phyloP scores from a whole-genome alignment of 2,113 vertebrate genomes.

The Solea solea region DNA sequence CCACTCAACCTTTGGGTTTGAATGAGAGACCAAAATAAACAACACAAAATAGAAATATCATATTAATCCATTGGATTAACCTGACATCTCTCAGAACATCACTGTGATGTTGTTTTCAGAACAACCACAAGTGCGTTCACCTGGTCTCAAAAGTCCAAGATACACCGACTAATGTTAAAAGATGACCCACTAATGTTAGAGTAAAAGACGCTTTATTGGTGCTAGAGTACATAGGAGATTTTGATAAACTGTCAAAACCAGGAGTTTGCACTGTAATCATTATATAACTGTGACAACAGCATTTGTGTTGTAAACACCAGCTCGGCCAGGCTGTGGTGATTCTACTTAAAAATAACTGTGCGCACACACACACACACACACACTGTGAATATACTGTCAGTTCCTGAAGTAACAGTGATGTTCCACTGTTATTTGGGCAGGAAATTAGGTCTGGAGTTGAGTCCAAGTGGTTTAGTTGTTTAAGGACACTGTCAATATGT shows the following conservation, averaged over 20 bases:
- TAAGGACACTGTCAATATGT: not conserved
- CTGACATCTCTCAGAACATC: too few relatives aligned
- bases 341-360: not conserved
- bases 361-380: not conserved
- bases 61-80: too few relatives aligned
- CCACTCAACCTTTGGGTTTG: too few relatives aligned
- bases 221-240: too few relatives aligned
- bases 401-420: not conserved
- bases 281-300: not conserved
- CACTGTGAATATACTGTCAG: not conserved
- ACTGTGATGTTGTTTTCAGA: too few relatives aligned
- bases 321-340: not conserved
- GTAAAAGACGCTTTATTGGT: too few relatives aligned
- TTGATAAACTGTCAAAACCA: not conserved
- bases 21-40: too few relatives aligned
- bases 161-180: too few relatives aligned
- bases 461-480: not conserved
- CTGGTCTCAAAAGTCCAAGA: too few relatives aligned
- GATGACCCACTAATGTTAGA: too few relatives aligned
- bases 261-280: not conserved
- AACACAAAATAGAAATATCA: too few relatives aligned
- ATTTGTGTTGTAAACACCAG: not conserved
- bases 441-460: not conserved
- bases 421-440: not conserved
- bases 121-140: too few relatives aligned